Base-by-base conservation (phyloP, 1,140 invertebrate species). In the Ctenoplectra terminalis region DNA sequence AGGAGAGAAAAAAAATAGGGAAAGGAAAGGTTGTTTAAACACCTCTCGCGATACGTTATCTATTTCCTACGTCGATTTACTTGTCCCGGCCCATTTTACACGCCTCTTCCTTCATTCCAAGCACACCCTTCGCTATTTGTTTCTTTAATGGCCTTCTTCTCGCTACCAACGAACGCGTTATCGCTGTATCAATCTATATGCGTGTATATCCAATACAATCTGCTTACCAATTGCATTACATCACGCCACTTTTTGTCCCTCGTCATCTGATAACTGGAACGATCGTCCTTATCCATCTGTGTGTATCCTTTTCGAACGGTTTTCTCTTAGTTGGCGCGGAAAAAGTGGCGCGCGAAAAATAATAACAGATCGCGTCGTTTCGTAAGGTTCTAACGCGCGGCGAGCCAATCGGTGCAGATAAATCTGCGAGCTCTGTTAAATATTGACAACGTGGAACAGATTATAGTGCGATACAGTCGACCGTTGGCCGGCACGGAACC, bases 61-160 rank as follows among this genome's bases (percentile, higher is more conserved):
- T 63, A 72, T 79, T 61, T 29, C 46, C 54, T n/a, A n/a, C 56
- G 56, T 52, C 76, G 70, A 79, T 79, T 79, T 79, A 79, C 76
- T 67, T 79, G 56, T 61, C 67, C 56, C 43, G 56, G 34, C 43
- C 48, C 60, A 73, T 81, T 74, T 81, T 81, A 56, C 78, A 74
- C 71, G 84, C 74, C 77, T 90, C 81, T 61, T 81, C 75, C 82
- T 82, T 66, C 74, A 67, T 77, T 63, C 61, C 61, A 52, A 82
- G 80, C 81, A 75, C 82, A 82, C 83, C 82, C 66, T 58, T 60
- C 78, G 81, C 79, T 88, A 85, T 88, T 88, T 89, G 83, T 89
- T 63, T 70, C 64, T 77, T 77, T 77, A 69, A 69, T 67, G 61
- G 52, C 74, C 64, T 82, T 82, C 73, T 82, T 54, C 64, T 34